Conservation (phyloP, 2,797 vertebrate species). For the Micromesistius poutassou region DNA sequence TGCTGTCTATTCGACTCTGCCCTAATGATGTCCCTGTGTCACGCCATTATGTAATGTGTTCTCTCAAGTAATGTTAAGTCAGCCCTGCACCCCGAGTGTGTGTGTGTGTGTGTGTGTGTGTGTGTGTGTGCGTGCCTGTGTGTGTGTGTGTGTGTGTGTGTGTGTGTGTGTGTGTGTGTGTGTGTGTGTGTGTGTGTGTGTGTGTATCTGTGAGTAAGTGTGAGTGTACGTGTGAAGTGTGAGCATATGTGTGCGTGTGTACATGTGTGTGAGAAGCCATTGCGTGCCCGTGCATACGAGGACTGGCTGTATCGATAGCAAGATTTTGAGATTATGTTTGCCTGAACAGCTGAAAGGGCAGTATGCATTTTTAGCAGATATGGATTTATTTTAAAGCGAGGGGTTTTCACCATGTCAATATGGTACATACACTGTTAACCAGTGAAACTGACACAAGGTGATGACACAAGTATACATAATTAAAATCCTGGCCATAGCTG, state of each 20-base stretch:
- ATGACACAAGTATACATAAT: neutral
- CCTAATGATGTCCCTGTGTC: constrained; percentile 61
- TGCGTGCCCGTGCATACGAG: neutral
- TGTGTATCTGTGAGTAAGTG: too few relatives aligned
- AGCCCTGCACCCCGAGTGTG: constrained; percentile 27
- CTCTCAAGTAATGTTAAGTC: constrained; percentile 52
- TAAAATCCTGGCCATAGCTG: neutral
- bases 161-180: neutral
- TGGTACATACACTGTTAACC: neutral
- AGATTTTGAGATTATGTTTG: neutral
- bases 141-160: neutral
- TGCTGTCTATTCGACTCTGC: constrained; percentile 40
- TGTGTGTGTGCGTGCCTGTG: constrained; percentile 7
- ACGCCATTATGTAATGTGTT: constrained; percentile 55
- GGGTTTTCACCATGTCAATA: constrained; percentile 8
- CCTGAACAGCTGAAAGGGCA: neutral
- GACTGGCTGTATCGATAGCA: neutral
- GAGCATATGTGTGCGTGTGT: neutral
- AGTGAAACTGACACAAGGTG: too few relatives aligned
- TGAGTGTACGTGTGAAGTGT: neutral
- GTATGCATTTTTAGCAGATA: constrained; percentile 14
- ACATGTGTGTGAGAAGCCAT: neutral
- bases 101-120: neutral
- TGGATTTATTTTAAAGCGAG: constrained; percentile 17
- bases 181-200: too few relatives aligned